Evolutionary conservation across 2,888 invertebrate species (phyloP).

Genomic region (Synanthedon andrenaeformis): DNA sequence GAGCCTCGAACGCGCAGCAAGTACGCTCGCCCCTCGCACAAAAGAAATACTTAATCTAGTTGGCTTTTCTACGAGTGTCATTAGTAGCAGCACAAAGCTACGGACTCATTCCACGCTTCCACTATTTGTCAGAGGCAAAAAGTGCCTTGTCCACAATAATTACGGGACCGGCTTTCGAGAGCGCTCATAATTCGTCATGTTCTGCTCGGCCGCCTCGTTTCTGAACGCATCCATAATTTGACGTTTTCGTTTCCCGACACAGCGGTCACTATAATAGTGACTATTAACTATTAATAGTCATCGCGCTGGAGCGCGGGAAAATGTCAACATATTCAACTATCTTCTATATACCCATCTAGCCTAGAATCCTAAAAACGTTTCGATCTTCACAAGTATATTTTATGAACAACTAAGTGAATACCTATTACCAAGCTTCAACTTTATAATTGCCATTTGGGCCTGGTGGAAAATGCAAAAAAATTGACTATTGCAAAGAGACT

Average conservation of each 20-base stretch:
- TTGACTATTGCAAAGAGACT: no score
- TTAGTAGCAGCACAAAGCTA: slow-evolving; percentile 65
- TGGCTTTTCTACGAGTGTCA: slow-evolving; percentile 56
- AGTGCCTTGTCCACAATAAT: slow-evolving; percentile 69
- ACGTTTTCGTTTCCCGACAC: slow-evolving; percentile 63
- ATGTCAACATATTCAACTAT: slow-evolving; percentile 5
- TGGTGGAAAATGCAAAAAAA: no score
- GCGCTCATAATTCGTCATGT: slow-evolving; percentile 68
- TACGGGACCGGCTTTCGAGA: slow-evolving; percentile 65
- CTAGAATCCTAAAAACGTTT: not conserved
- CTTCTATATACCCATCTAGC: not conserved
- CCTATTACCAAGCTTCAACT: no score
- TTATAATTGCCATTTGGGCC: no score
- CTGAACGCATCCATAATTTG: slow-evolving; percentile 63
- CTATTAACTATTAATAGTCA: no score
- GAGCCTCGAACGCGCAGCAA: slow-evolving; percentile 40
- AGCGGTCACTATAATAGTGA: slow-evolving; percentile 35
- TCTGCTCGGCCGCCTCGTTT: slow-evolving; percentile 63
- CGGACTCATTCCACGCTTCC: slow-evolving; percentile 61
- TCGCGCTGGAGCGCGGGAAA: slow-evolving; percentile 46
- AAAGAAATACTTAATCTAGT: slow-evolving; percentile 68
- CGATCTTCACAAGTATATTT: not conserved
- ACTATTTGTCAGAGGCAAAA: slow-evolving; percentile 67
- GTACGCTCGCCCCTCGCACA: slow-evolving; percentile 51
- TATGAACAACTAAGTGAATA: no score